phyloP scores from a whole-genome alignment of 2,797 vertebrate species.

The Holocentrus rufus region DNA sequence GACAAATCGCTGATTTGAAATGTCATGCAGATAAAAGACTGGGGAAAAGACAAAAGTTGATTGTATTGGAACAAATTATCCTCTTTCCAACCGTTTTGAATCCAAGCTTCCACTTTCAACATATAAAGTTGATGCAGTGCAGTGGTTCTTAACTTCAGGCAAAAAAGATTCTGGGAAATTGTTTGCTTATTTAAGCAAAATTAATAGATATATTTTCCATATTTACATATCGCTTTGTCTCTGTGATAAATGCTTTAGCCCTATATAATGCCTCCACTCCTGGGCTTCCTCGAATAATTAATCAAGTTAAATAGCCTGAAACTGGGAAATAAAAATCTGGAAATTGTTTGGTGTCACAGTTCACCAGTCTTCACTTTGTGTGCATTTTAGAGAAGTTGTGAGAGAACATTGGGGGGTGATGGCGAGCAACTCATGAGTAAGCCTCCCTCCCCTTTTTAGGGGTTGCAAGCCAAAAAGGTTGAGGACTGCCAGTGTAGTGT shows the following conservation, averaged over 20 bases:
- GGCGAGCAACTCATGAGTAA: not conserved
- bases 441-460: not conserved
- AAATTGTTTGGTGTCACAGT: constrained; percentile 3
- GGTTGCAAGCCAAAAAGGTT: not conserved
- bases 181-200: not conserved
- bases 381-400: not conserved
- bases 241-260: not conserved
- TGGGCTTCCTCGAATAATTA: not conserved
- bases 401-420: not conserved
- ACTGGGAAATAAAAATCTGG: not conserved
- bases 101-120: not conserved
- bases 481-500: constrained; percentile 9
- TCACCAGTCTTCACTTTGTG: not conserved
- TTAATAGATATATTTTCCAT: not conserved
- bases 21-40: constrained; percentile 21
- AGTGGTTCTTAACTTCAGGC: not conserved
- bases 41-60: not conserved
- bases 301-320: constrained; percentile 3
- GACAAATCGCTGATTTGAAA: constrained; percentile 45
- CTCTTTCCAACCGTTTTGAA: not conserved
- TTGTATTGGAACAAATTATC: not conserved
- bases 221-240: not conserved
- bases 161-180: not conserved
- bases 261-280: not conserved
- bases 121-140: not conserved